A percentile compares a stretch with the other conserved stretches of the same genome.
Conservation (phyloP, 2,797 vertebrate genomes). For the Enteromius viviparus region DNA sequence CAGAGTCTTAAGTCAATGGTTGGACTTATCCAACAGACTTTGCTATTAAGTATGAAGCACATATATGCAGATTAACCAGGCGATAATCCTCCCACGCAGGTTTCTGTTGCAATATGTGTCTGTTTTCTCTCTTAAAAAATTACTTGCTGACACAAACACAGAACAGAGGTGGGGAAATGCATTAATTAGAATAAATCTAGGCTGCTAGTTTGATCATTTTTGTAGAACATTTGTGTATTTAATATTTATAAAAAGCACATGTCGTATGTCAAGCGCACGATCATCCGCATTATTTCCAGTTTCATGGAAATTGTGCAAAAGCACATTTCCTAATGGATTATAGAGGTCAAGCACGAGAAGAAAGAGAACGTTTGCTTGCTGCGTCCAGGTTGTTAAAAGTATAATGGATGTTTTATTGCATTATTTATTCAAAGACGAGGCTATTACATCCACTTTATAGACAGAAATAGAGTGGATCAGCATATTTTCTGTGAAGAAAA, state of each 20-base stretch:
- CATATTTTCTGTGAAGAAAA: constrained; percentile 64
- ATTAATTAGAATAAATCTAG: neutral
- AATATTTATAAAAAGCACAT: neutral
- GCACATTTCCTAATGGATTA: constrained; percentile 7
- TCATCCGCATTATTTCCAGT: constrained; percentile 9
- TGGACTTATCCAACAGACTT: neutral
- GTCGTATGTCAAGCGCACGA: neutral
- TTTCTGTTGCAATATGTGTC: constrained; percentile 6
- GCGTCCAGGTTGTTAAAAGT: constrained; percentile 43
- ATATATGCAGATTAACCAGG: constrained; percentile 9
- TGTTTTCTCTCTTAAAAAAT: constrained; percentile 2
- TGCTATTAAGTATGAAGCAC: neutral
- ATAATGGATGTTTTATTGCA: constrained; percentile 44
- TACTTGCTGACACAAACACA: neutral
- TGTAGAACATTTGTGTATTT: neutral
- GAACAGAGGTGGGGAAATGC: neutral
- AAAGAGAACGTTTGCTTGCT: constrained; percentile 62
- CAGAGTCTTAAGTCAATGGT: neutral
- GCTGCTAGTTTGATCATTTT: neutral
- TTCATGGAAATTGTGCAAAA: constrained; percentile 16
- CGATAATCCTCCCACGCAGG: neutral
- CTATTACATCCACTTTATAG: constrained; percentile 53
- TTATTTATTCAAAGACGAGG: constrained; percentile 54
- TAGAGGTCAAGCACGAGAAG: constrained; percentile 35
- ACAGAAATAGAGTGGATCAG: constrained; percentile 62